These are phyloP conservation scores for Eristalis tenax DNA, from an alignment of 2,888 invertebrate species.

Conservation along the genomic window DNA sequence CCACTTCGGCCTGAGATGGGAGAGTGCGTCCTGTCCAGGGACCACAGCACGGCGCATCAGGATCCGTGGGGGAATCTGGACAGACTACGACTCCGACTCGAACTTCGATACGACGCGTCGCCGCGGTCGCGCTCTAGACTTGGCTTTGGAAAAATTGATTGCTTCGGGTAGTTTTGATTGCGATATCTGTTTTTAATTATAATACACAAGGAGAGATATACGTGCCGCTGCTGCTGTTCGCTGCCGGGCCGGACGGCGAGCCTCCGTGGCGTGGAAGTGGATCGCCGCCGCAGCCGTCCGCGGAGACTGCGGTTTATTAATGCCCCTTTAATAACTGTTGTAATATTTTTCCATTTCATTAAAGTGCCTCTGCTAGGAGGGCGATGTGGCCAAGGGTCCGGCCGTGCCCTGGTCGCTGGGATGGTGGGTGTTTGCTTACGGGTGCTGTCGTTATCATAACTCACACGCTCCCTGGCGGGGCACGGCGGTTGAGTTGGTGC, in stretches of 20 bases:
- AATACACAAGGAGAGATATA: conserved; percentile 63
- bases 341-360: conserved; percentile 66
- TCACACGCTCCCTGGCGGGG: not conserved
- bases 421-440: not conserved
- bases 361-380: not conserved
- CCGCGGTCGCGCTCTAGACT: conserved; percentile 40
- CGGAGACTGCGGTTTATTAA: conserved; percentile 43
- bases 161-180: conserved; percentile 72
- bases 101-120: not conserved
- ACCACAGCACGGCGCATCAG: no score
- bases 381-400: not conserved
- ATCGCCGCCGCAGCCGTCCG: not conserved
- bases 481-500: not conserved
- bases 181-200: conserved; percentile 73
- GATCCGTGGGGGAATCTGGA: no score
- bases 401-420: not conserved
- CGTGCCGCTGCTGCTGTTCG: conserved; percentile 21
- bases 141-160: conserved; percentile 67
- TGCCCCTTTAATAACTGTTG: conserved; percentile 63
- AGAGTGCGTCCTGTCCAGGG: no score
- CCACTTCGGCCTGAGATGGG: conserved; percentile 13
- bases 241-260: not conserved
- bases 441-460: conserved; percentile 38
- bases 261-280: not conserved
- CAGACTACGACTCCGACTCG: not conserved